These are phyloP conservation scores for Cremastinae sp. DNA, from an alignment of 2,888 invertebrate genomes.

Conservation along the genomic window DNA sequence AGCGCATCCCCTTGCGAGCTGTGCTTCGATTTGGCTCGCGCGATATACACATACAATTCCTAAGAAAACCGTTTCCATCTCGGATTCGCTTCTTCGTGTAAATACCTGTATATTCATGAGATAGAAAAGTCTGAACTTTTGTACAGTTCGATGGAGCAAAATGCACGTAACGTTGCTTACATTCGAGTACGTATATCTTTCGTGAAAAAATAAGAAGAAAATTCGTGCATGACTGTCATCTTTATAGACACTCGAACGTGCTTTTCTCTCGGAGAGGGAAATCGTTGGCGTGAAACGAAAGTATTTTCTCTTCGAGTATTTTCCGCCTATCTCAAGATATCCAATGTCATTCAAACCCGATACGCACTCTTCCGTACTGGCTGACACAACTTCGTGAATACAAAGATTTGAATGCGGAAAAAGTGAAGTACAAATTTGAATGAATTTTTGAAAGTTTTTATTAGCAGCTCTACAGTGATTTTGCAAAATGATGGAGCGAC, in stretches of 20 bases:
- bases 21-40: no score
- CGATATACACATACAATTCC: no score
- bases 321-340: background rate
- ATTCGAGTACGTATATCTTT: background rate
- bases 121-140: slow-evolving; percentile 28
- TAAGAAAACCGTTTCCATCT: slow-evolving; percentile 1
- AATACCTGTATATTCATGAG: slow-evolving; percentile 5
- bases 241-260: slow-evolving; percentile 21
- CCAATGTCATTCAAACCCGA: background rate
- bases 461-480: no score
- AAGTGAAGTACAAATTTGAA: no score
- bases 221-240: slow-evolving; percentile 1
- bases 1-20: no score
- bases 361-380: background rate
- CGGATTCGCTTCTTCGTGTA: background rate
- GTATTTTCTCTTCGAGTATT: background rate
- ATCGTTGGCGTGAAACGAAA: slow-evolving; percentile 23
- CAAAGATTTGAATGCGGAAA: no score
- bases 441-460: no score
- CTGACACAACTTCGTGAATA: no score
- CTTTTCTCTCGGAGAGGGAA: slow-evolving; percentile 19
- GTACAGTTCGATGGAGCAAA: slow-evolving; percentile 54
- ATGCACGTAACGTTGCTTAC: slow-evolving; percentile 33
- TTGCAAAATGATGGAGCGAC: no score
- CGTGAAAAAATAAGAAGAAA: background rate